Base-by-base conservation (phyloP, 2,888 invertebrate species). In the Rutpela maculata region DNA sequence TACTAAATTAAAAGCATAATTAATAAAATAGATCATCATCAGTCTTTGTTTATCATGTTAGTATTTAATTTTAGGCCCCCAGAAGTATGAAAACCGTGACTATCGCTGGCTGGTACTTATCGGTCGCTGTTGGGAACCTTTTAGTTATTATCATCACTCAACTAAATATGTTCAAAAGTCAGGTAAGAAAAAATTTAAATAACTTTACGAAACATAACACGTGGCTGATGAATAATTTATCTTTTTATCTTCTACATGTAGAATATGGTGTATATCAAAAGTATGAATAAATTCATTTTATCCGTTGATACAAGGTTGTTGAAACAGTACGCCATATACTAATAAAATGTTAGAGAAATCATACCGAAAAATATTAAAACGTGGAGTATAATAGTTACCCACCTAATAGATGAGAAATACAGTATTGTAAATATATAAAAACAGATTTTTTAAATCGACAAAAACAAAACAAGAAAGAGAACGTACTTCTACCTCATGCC, bases 51-150 rank as follows among this genome's bases (percentile, higher is more conserved):
- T 57, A 9, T 57, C 18, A 18, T 17, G 18, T 59, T 22, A 63
- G 56, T 84, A 87, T 80, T 59, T 22, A 63, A 60, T 84, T 87
- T 80, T 85, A 94, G 95, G 95, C 96, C 3, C 95, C 96, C 0
- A 93, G 92, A 83, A 93, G 93, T 79, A 95, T 97, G 95, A 96
- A 96, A 90, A 95, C 96, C 0, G 94, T 97, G 5, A 92, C 96
- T 0, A 95, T 95, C 85, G 96, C 96, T 0, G 93, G 94, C n/a
- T 97, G 96, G 96, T 93, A 96, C 84, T 90, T 96, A 80, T 95
- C 95, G 0, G 94, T 95, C 1, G 95, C 96, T 0, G 91, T 95
- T 77, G 97, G 97, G 2, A 96, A 97, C 88, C 90, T 96, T 26
- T 92, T 96, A 75, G 96, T 96, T 0, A 94, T 96, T 76, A 90